phyloP scores from a whole-genome alignment of 2,113 vertebrate species.

The Urocitellus parryii region DNA sequence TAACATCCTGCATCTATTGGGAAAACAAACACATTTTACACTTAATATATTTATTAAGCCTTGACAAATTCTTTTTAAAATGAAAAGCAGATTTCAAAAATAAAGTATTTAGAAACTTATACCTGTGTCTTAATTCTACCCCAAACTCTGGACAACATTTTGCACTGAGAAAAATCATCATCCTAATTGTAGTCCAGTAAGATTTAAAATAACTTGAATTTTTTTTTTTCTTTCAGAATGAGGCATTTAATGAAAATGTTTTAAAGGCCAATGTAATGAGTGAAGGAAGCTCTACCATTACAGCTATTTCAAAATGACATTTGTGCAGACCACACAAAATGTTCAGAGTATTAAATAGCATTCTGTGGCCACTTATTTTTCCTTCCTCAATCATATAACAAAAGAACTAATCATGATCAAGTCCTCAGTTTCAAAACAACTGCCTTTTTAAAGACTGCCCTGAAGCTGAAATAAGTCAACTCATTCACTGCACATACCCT shows the following conservation, averaged over 20 bases:
- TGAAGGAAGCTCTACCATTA: slow-evolving; percentile 43
- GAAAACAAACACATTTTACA: background rate
- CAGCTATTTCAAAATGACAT: slow-evolving; percentile 59
- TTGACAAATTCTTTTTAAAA: background rate
- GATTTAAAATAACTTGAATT: slow-evolving; percentile 57
- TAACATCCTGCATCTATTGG: background rate
- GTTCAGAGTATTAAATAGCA: slow-evolving; percentile 52
- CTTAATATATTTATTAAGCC: background rate
- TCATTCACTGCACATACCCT: background rate
- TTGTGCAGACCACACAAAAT: slow-evolving; percentile 62
- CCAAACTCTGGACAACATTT: slow-evolving; percentile 19
- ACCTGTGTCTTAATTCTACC: slow-evolving; percentile 20
- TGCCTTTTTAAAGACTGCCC: background rate
- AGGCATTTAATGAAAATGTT: slow-evolving; percentile 58
- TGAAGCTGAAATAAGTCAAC: background rate
- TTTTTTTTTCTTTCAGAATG: slow-evolving; percentile 5
- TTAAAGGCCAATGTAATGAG: background rate
- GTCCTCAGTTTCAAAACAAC: background rate
- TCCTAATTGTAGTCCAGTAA: slow-evolving; percentile 24
- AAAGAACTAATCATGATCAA: slow-evolving; percentile 48
- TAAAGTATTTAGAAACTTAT: background rate
- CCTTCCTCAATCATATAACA: slow-evolving; percentile 29
- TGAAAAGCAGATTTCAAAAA: slow-evolving; percentile 29
- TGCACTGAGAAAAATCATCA: slow-evolving; percentile 44
- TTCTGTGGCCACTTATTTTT: slow-evolving; percentile 58